These are phyloP conservation scores for Branchipolynoe longqiensis DNA, from an alignment of 2,888 invertebrate species.

Conservation along the genomic window DNA sequence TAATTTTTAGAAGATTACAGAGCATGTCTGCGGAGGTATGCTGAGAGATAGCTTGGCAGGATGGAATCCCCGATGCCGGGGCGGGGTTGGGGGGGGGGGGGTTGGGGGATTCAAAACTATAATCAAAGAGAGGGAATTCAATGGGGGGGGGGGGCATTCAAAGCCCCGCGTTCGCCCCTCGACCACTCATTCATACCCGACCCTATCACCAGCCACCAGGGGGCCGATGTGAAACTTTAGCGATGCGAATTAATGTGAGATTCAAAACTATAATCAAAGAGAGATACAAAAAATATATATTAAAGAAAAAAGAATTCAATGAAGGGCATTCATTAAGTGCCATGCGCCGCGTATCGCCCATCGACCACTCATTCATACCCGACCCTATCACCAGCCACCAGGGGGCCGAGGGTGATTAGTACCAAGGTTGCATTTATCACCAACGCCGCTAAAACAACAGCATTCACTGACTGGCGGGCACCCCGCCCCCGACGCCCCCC, in stretches of 20 bases:
- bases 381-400: slow-evolving; percentile 9
- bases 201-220: slow-evolving; percentile 6
- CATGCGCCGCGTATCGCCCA: slow-evolving; percentile 38
- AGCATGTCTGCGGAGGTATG: slow-evolving; percentile 13
- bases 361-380: slow-evolving; percentile 13
- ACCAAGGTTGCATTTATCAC: slow-evolving; percentile 2
- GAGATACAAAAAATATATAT: too few species aligned
- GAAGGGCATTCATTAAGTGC: neutral
- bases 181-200: slow-evolving; percentile 10
- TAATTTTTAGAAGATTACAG: too few species aligned
- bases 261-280: too few species aligned
- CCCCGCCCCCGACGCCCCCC: too few species aligned
- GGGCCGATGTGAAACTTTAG: too few species aligned
- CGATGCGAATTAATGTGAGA: too few species aligned
- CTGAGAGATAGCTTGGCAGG: neutral
- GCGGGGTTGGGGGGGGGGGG: too few species aligned
- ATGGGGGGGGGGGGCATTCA: neutral
- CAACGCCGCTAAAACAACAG: slow-evolving; percentile 13
- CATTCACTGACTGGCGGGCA: too few species aligned
- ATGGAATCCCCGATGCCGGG: too few species aligned
- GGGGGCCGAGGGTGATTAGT: slow-evolving; percentile 1
- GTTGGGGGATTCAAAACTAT: too few species aligned
- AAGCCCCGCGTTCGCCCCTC: slow-evolving; percentile 17
- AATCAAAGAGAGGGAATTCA: too few species aligned
- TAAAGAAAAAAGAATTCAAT: slow-evolving; percentile 25